Percentiles rank a stretch among this genome's conserved stretches.
Conservation (phyloP, 2,888 invertebrate species). For the Lasioglossum leucozonium region DNA sequence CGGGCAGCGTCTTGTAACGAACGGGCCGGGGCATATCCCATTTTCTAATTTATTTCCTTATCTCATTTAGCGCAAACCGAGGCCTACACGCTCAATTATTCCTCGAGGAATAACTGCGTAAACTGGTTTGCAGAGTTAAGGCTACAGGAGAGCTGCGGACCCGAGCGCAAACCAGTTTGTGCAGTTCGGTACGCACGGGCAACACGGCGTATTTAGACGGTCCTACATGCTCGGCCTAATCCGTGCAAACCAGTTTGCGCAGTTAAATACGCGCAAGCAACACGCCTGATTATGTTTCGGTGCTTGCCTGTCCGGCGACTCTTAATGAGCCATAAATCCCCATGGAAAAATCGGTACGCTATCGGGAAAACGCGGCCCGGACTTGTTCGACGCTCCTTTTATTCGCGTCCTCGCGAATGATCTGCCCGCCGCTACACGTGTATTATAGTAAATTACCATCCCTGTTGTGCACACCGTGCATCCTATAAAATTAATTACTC, state of each 20-base stretch:
- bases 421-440: background rate
- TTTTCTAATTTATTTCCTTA: conserved; percentile 59
- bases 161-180: conserved; percentile 64
- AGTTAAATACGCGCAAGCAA: conserved; percentile 54
- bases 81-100: conserved; percentile 67
- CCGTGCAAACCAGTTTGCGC: conserved; percentile 66
- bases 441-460: background rate
- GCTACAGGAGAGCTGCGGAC: conserved; percentile 57
- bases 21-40: conserved; percentile 18
- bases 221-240: conserved; percentile 48
- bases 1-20: background rate
- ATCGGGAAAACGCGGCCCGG: background rate
- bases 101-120: conserved; percentile 61
- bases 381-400: background rate
- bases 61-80: conserved; percentile 31
- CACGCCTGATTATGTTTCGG: conserved; percentile 56
- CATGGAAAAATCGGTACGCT: background rate
- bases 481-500: background rate
- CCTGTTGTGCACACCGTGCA: background rate
- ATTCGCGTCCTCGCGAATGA: background rate
- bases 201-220: conserved; percentile 65
- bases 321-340: background rate
- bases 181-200: conserved; percentile 63
- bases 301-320: background rate
- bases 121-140: conserved; percentile 65